Conservation (phyloP, 2,113 vertebrate species). For the Panthera leo region DNA sequence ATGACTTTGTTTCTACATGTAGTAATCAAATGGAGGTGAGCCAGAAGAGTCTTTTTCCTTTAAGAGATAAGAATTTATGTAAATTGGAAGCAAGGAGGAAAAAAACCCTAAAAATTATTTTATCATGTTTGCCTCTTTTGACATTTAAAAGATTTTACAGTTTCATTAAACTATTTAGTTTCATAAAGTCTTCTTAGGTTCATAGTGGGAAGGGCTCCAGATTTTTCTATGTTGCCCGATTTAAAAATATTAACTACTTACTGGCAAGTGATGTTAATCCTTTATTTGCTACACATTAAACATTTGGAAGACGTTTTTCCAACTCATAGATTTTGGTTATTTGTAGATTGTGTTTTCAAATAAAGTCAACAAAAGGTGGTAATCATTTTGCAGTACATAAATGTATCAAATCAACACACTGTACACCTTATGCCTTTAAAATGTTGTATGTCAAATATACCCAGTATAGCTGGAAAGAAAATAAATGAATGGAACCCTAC, state of each 20-base stretch:
- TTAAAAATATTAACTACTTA: neutral
- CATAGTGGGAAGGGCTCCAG: neutral
- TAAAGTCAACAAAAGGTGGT: neutral
- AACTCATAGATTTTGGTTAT: neutral
- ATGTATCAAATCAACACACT: neutral
- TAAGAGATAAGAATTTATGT: neutral
- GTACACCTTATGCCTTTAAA: neutral
- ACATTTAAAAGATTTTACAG: neutral
- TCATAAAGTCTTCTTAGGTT: neutral
- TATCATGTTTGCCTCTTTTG: neutral
- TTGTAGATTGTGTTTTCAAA: neutral
- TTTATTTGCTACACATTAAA: neutral
- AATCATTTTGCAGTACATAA: neutral
- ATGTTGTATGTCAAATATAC: neutral
- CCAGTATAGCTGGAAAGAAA: neutral
- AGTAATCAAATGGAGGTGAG: neutral
- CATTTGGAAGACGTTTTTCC: neutral
- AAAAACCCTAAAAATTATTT: neutral
- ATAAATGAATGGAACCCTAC: neutral
- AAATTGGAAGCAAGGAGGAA: neutral
- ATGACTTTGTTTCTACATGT: neutral
- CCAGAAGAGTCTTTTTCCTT: neutral
- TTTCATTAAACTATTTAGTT: neutral
- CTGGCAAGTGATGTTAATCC: neutral
- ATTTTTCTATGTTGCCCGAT: neutral